Percentiles rank a stretch among this genome's conserved stretches.
These are phyloP conservation scores for Cyclophora punctaria DNA, from an alignment of 2,888 invertebrate species.

Conservation along the genomic window DNA sequence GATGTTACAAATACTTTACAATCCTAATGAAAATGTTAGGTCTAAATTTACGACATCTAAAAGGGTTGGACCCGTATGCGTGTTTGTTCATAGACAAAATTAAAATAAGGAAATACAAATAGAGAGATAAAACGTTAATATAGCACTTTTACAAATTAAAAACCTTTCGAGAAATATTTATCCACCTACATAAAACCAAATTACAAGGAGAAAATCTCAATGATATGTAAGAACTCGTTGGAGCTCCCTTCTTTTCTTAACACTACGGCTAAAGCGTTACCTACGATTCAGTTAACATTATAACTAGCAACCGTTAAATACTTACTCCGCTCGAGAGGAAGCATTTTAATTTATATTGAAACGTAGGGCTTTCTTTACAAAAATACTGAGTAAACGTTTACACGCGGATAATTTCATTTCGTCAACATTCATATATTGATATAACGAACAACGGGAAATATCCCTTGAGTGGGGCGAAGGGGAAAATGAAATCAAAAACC, in stretches of 20 bases:
- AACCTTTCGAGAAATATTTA: constrained; percentile 41
- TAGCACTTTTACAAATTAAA: constrained; percentile 53
- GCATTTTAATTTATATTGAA: too few species aligned
- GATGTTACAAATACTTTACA: constrained; percentile 62
- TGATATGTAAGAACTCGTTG: constrained; percentile 73
- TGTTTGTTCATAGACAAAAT: constrained; percentile 56
- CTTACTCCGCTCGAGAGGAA: constrained; percentile 10
- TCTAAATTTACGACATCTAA: constrained; percentile 68
- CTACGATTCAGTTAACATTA: constrained; percentile 59
- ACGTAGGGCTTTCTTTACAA: too few species aligned
- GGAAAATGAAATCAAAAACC: too few species aligned
- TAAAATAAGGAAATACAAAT: constrained; percentile 31
- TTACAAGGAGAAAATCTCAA: constrained; percentile 72
- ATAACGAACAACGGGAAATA: too few species aligned
- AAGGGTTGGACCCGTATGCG: constrained; percentile 73
- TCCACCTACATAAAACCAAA: constrained; percentile 42
- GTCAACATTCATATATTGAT: too few species aligned
- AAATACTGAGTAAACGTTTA: too few species aligned
- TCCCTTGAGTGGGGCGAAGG: too few species aligned
- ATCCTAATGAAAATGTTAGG: constrained; percentile 69
- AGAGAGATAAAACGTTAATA: constrained; percentile 43
- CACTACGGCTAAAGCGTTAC: constrained; percentile 69
- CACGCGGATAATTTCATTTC: too few species aligned
- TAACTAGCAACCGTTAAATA: constrained; percentile 48
- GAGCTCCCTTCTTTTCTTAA: constrained; percentile 63